These are phyloP conservation scores for Scaptodrosophila latifasciaeformis DNA, from an alignment of 2,888 invertebrate genomes.

Conservation along the genomic window DNA sequence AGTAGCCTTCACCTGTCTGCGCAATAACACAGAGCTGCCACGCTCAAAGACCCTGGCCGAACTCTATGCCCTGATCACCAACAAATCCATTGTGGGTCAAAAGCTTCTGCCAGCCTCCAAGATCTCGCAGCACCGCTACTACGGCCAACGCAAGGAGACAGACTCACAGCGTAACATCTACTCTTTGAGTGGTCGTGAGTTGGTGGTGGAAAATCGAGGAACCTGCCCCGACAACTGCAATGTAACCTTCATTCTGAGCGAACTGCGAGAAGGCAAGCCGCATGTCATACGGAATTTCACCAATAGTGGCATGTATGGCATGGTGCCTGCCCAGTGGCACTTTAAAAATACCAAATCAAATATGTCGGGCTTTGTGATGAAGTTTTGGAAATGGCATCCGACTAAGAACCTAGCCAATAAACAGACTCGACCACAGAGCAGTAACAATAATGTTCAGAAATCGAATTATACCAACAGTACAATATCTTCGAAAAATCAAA, in stretches of 20 bases:
- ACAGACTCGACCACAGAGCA: slow-evolving; percentile 4
- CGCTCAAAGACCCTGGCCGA: slow-evolving; percentile 75
- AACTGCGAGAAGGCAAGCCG: slow-evolving; percentile 77
- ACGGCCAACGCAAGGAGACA: slow-evolving; percentile 78
- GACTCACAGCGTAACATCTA: slow-evolving; percentile 78
- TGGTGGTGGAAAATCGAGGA: slow-evolving; percentile 84
- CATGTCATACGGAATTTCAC: slow-evolving; percentile 80
- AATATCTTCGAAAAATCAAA: slow-evolving; percentile 27
- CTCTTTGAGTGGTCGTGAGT: slow-evolving; percentile 79
- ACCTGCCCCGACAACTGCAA: slow-evolving; percentile 82
- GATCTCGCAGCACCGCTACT: slow-evolving; percentile 76
- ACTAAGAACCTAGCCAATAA: neutral
- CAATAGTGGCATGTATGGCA: slow-evolving; percentile 81
- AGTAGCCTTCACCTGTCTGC: slow-evolving; percentile 79
- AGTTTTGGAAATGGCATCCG: slow-evolving; percentile 87
- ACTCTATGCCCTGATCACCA: slow-evolving; percentile 74
- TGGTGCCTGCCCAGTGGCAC: slow-evolving; percentile 82
- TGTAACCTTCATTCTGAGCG: slow-evolving; percentile 78
- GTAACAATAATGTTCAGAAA: slow-evolving; percentile 28
- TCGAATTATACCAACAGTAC: slow-evolving; percentile 29
- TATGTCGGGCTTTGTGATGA: slow-evolving; percentile 85
- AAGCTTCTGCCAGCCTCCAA: slow-evolving; percentile 71
- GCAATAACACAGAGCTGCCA: slow-evolving; percentile 78
- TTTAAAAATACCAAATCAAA: slow-evolving; percentile 76
- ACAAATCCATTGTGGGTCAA: slow-evolving; percentile 69